phyloP scores from a whole-genome alignment of 2,113 vertebrate genomes.

The Podarcis muralis region DNA sequence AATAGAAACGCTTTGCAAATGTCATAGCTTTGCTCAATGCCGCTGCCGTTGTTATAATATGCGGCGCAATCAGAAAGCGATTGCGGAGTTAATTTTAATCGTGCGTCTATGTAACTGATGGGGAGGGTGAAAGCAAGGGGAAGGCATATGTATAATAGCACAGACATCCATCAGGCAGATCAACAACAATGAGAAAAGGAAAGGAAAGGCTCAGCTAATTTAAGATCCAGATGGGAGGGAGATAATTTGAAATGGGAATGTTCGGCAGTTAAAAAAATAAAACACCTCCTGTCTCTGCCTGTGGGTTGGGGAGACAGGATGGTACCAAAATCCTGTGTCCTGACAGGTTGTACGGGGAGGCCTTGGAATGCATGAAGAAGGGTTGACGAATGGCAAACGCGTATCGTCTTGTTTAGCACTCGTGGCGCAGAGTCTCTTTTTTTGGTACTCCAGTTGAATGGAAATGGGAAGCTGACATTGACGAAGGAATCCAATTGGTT shows the following conservation, averaged over 20 bases:
- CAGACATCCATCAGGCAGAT: conserved; percentile 12
- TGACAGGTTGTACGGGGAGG: background rate
- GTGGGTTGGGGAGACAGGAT: background rate
- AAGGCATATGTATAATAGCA: conserved; percentile 10
- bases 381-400: background rate
- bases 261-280: background rate
- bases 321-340: background rate
- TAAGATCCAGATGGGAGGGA: conserved; percentile 37
- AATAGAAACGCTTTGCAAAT: conserved; percentile 16
- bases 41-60: fast-evolving
- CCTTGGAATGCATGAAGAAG: background rate
- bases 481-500: background rate
- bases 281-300: background rate
- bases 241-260: background rate
- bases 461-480: background rate
- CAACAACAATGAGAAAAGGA: background rate
- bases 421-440: background rate
- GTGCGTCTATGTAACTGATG: background rate
- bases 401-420: background rate
- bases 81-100: conserved; percentile 2
- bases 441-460: background rate
- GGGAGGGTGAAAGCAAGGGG: background rate
- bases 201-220: background rate
- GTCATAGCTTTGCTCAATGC: conserved; percentile 3
- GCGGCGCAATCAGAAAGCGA: background rate